A percentile compares a stretch with the other conserved stretches of the same genome.
These are phyloP conservation scores for Idaea straminata DNA, from an alignment of 2,888 invertebrate species.

Conservation along the genomic window DNA sequence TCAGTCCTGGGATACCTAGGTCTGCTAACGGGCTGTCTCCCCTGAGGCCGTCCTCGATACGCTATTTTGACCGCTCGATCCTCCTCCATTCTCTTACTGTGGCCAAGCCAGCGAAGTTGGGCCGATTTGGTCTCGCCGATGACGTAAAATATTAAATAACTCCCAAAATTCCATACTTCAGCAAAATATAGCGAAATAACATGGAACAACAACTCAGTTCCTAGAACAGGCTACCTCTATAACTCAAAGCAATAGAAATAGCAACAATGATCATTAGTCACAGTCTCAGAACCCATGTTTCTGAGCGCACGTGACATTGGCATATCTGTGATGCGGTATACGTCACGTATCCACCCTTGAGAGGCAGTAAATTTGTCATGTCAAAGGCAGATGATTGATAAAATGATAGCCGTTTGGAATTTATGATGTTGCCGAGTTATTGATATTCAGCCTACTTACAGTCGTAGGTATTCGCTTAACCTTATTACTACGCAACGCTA, in stretches of 20 bases:
- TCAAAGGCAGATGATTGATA: conserved; percentile 30
- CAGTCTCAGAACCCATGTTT: conserved; percentile 12
- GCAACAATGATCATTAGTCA: conserved; percentile 16
- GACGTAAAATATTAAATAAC: too few relatives aligned
- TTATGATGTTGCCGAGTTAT: conserved; percentile 13
- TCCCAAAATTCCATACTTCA: not conserved
- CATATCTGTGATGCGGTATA: conserved; percentile 16
- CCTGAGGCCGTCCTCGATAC: too few relatives aligned
- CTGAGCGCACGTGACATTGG: conserved; percentile 13
- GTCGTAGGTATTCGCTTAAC: not conserved
- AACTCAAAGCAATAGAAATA: conserved; percentile 4
- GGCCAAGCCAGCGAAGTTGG: too few relatives aligned
- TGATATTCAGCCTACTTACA: not conserved
- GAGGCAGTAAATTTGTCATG: conserved; percentile 30
- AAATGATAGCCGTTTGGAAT: conserved; percentile 20
- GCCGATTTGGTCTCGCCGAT: too few relatives aligned
- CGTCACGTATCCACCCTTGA: conserved; percentile 26
- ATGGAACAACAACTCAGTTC: not conserved
- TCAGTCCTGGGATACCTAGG: too few relatives aligned
- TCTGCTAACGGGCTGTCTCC: too few relatives aligned
- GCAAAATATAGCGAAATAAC: not conserved
- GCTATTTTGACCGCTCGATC: too few relatives aligned
- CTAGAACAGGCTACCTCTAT: conserved; percentile 1
- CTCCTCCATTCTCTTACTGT: too few relatives aligned
- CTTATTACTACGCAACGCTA: too few relatives aligned